Percentiles rank a stretch among this genome's conserved stretches.
Conservation (phyloP, 2,888 invertebrate species). For the Entomobrya proxima region DNA sequence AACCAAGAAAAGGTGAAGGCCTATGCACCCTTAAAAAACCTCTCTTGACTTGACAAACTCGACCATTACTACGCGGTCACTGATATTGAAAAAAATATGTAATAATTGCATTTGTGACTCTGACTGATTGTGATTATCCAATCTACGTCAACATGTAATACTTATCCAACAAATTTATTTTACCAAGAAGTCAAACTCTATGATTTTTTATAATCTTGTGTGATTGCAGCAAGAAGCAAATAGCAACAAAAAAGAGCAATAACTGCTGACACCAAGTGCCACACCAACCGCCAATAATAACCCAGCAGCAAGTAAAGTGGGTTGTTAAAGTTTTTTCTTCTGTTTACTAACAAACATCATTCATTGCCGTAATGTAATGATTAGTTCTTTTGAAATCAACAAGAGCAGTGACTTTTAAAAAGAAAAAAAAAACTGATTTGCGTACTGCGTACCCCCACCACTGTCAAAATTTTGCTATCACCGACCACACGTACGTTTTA, state of each 20-base stretch:
- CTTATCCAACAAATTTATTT: not conserved
- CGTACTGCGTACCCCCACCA: no score
- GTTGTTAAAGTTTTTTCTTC: not conserved
- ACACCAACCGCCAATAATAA: not conserved
- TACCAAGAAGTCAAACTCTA: not conserved
- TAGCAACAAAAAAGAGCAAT: not conserved
- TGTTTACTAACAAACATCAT: not conserved
- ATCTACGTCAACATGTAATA: not conserved
- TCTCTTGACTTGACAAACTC: not conserved
- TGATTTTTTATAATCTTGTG: no score
- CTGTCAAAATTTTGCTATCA: no score
- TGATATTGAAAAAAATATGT: constrained; percentile 34
- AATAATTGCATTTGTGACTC: not conserved
- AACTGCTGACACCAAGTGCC: not conserved
- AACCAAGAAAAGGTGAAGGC: constrained; percentile 37
- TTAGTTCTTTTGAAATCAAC: not conserved
- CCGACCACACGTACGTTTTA: no score
- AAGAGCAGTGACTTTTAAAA: not conserved
- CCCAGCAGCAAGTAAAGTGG: not conserved
- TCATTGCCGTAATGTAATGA: not conserved
- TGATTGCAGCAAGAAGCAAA: no score
- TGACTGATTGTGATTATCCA: not conserved
- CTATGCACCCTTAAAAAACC: constrained; percentile 29
- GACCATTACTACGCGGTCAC: not conserved
- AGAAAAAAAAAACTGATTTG: not conserved